Evolutionary conservation across 53 echinoderm and acorn worm genomes (phyloP), one percentile per base, ranked within the genome.

Genomic region (Echinarachnius parma): DNA sequence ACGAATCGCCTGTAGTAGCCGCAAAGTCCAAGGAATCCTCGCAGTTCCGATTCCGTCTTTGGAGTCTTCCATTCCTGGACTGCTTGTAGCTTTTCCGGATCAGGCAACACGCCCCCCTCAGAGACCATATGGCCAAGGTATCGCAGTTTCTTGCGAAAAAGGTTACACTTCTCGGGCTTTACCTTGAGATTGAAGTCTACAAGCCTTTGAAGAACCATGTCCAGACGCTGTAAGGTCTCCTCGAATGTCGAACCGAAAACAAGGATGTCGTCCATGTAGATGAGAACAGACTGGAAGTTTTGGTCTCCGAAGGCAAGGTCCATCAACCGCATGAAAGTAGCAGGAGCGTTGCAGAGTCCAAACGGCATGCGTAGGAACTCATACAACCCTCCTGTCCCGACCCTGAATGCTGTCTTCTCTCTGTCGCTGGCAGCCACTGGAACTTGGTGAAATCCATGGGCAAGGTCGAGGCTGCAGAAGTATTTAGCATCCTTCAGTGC

Each of bases 261-360:
- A 4, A 89, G 59, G 29, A 85, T 89, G 54, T 89, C 89, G 36
- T 89, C 84, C 33, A 89, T 31, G 52, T 83, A 79, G 2, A 60
- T 81, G 0, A 82, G 82, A 4, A 82, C 46, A 4, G 75, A 20
- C 64, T 76, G 76, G 34, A 81, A 84, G 29, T 89, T 89, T 61
- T 89, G 67, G 23, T 91, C 84, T 2, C 84, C 78, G 65, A 87
- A 78, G 0, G 59, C 78, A 7, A 28, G 13, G 32, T 92, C 92
- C 87, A 92, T 92, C 3, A 92, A 31, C n/a, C 81, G 5, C 81
- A 84, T 84, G 39, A 84, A 92, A 25, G 92, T 87, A 1, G 87
- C 82, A 0, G 82, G 82, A 21, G 84, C 87, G 36, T 87, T 92
- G 39, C 80, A 78, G 10, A 87, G 53, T 1, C 87, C 81, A 50